Base-by-base conservation (phyloP, 2,797 vertebrate genomes). In the Karalla daura region DNA sequence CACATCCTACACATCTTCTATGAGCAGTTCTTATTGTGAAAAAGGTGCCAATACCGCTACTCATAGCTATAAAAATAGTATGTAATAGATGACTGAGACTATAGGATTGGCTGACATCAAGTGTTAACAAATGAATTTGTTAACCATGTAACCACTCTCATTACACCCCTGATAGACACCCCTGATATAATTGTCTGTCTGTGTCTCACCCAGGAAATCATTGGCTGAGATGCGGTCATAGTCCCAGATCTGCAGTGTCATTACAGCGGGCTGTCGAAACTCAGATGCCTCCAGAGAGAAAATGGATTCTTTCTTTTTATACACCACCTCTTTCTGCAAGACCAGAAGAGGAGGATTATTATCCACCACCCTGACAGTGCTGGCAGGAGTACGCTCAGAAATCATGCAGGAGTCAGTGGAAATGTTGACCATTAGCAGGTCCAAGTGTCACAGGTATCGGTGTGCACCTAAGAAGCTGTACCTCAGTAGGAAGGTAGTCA, bases 221-320 rank as follows among this genome's bases (percentile, higher is more conserved):
- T 96, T 98, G 77, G 97, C 87, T 0, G 89, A 91, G 65, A 99
- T 96, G 61, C 94, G 93, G 80, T 99, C 96, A 0, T 98, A 97
- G 80, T 98, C 97, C 97, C 97, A 99, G 73, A 98, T 93, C 88
- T 99, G 97, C 62, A 99, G 91, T 4, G 93, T 88, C 43, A 99
- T 91, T 73, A 95, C 91, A 0, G 96, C 94, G 0, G 95, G 96
- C 77, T 98, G 96, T 21, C 92, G 88, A 79, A 96, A 97, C 79
- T 98, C 95, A 0, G 96, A 93, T 79, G 95, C 95, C 37, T 98
- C 96, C 81, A 97, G 15, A 5, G 96, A 94, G 49, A 98, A 98
- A 78, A 96, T 77, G 11, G 95, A 96, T 35, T 98, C 95, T 83
- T 96, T 94, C 81, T 94, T 95, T 81, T 94, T 93, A 73, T 92